These are phyloP conservation scores for Ceyx margarethae DNA, from an alignment of 2,113 vertebrate genomes.

Conservation along the genomic window DNA sequence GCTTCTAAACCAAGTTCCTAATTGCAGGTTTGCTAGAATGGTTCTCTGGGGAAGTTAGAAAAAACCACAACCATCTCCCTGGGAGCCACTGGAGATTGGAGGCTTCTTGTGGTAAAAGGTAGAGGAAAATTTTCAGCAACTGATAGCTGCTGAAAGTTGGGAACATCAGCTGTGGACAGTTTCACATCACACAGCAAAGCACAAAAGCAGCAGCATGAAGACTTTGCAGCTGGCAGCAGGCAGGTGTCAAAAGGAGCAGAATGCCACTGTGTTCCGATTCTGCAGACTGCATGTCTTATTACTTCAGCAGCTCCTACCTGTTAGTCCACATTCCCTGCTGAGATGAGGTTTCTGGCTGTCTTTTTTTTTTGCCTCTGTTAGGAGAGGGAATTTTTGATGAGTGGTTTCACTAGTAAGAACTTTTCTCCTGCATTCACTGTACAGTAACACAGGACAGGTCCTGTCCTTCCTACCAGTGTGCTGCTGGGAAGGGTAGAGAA, in stretches of 20 bases:
- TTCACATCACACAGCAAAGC: neutral
- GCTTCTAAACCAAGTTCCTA: constrained; percentile 30
- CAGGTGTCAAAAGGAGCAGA: neutral
- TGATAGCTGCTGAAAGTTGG: neutral
- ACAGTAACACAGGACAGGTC: neutral
- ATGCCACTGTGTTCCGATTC: neutral
- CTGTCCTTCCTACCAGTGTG: neutral
- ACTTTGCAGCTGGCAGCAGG: neutral
- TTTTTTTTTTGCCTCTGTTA: neutral
- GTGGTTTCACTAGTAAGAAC: neutral
- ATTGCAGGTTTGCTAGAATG: constrained; percentile 9
- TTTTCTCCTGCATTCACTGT: neutral
- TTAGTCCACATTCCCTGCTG: neutral
- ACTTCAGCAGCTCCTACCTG: neutral
- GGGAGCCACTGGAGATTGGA: neutral
- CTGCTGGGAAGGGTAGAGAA: neutral
- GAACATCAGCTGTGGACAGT: neutral
- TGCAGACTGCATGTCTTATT: neutral
- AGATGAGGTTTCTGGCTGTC: neutral
- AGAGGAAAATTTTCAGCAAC: constrained; percentile 17
- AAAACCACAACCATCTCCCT: neutral
- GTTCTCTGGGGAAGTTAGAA: neutral
- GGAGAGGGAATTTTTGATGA: neutral
- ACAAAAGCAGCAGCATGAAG: neutral
- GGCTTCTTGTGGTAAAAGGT: constrained; percentile 27